These are phyloP conservation scores for Parochlus steinenii DNA, from an alignment of 2,888 invertebrate genomes.

Conservation along the genomic window DNA sequence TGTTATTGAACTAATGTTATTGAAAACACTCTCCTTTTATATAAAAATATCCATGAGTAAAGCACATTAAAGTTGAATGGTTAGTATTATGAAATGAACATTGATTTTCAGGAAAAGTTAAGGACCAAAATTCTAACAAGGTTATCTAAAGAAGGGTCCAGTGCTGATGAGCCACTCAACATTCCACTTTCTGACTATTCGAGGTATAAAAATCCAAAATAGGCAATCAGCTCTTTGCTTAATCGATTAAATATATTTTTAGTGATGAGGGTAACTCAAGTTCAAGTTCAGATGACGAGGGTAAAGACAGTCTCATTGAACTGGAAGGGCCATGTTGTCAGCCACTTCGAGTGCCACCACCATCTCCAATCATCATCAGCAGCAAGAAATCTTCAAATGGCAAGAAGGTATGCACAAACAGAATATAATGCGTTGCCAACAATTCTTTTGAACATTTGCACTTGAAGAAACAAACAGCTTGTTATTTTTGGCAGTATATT, in stretches of 20 bases:
- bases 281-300: slow-evolving; percentile 48
- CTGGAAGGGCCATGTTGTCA: slow-evolving; percentile 29
- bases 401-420: slow-evolving; percentile 16
- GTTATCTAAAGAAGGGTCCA: slow-evolving; percentile 66
- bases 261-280: slow-evolving; percentile 70
- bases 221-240: neutral
- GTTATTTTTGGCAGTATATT: no score
- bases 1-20: no score
- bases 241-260: slow-evolving; percentile 15
- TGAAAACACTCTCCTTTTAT: no score
- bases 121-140: slow-evolving; percentile 65
- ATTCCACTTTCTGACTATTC: slow-evolving; percentile 76
- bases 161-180: slow-evolving; percentile 75
- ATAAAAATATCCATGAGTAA: neutral
- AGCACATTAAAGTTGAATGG: neutral
- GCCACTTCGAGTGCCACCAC: slow-evolving; percentile 44
- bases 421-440: neutral
- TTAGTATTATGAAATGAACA: neutral
- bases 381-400: slow-evolving; percentile 26
- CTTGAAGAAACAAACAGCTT: no score
- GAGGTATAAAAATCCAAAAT: slow-evolving; percentile 37
- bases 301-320: slow-evolving; percentile 28
- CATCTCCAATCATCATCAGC: slow-evolving; percentile 45
- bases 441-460: neutral
- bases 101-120: slow-evolving; percentile 43